Evolutionary conservation across 2,797 vertebrate genomes (phyloP), one percentile per base, ranked within the genome.

Genomic region (Acrossocheilus fasciatus): DNA sequence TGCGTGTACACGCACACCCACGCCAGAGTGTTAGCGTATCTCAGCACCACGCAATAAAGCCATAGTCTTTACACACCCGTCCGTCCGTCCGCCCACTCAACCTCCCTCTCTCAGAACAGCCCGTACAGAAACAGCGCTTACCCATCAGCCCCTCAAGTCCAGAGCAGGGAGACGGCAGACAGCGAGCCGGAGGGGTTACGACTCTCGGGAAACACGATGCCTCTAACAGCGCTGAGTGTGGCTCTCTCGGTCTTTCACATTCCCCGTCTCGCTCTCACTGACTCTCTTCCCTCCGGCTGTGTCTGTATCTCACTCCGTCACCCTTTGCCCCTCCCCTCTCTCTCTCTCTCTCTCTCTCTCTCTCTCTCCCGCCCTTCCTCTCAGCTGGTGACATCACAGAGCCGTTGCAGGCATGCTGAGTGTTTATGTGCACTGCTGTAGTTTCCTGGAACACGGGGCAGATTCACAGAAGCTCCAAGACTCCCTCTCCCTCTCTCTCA

Each of bases 321-420:
- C 89, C 81, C 87, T 91, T 91, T 83, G 92, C 90, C 92, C 77
- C 83, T 20, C 75, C 62, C 69, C 54, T 36, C 64, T 72, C 50
- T 45, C 66, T 66, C 83, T 76, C 83, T 76, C 85, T 72, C 86
- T 57, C 87, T 70, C 89, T 86, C 81, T 41, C 84, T 50, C 87
- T 83, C 86, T 76, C 89, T 52, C 85, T n/a, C n/a, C 30, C 85
- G 81, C 84, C 76, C 90, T 74, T 88, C 81, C 88, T 77, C 85
- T 82, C 89, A 84, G 90, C 86, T 90, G 76, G 91, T 95, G 95
- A 95, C 95, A 95, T 96, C 95, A 96, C 92, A 95, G 93, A 92
- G 92, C 93, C 92, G 94, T 95, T 93, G 95, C 92, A 93, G 94
- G 94, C 95, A 94, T 94, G 94, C 93, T 87, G 93, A 95, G 92